Base-by-base conservation (phyloP, 2,113 vertebrate species). In the Uropsilus gracilis region DNA sequence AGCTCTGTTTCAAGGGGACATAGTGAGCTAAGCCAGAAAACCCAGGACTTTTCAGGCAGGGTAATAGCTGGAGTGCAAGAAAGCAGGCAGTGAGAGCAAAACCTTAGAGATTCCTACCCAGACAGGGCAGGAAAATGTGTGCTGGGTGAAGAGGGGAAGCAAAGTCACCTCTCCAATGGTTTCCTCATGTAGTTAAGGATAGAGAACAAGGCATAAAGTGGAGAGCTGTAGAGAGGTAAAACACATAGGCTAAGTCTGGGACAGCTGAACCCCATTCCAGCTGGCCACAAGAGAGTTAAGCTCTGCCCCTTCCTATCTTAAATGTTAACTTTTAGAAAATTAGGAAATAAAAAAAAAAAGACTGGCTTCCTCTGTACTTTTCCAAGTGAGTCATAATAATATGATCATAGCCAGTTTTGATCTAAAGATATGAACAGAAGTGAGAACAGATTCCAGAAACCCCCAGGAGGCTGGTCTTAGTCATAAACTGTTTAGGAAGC, bases 371-470 rank as follows among this genome's bases (percentile, higher is more conserved):
- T 46, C 30, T 75, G 37, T 83, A 14, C 24, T 69, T 85, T 93
- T 91, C 63, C 64, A 82, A 91, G 26, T 83, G 48, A 94, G 22
- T 72, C 77, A 37, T 30, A 32, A 53, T 26, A 39, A 72, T 91
- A 26, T 9, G 20, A 46, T 53, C 32, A 86, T 63, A 64, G 76
- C 34, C 39, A 59, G 24, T 89, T 85, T 53, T 75, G 69, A 91
- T 53, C 37, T 86, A 63, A 80, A 77, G 57, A 69, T 42, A 32
- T 18, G 57, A 92, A 42, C 20, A 30, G 39, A 22, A 90, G 18
- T 37, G 55, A 94, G 53, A 81, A 20, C 13, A 66, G 32, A 42
- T 39, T 4, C 53, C 30, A 89, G 46, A 81, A 1, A 0, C 4
- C 10, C 61, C 22, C n/a, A 32, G 6, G n/a, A 89, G 53, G 18